Evolutionary conservation across 2,113 vertebrate genomes (phyloP).

Genomic region (Colossoma macropomum): DNA sequence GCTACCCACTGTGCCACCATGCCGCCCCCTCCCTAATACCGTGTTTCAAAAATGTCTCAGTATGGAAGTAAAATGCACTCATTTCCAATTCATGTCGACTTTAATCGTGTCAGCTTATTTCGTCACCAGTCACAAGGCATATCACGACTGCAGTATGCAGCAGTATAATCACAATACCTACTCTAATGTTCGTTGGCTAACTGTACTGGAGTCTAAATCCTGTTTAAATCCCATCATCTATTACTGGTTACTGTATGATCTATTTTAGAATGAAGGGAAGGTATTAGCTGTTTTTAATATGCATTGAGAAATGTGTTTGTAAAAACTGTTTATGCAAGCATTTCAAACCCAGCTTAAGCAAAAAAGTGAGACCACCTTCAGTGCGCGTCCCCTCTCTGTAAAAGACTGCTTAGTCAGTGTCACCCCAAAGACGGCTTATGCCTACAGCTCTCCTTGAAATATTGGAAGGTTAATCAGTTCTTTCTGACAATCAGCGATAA

Average conservation of each 20-base stretch:
- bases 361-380: neutral
- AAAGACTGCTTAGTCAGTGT: constrained; percentile 12
- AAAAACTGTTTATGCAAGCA: neutral
- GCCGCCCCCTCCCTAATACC: too few species aligned
- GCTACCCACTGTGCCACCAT: too few species aligned
- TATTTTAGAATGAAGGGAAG: neutral
- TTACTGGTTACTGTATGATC: neutral
- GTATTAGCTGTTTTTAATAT: neutral
- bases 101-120: too few species aligned
- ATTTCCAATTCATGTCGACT: too few species aligned
- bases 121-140: too few species aligned
- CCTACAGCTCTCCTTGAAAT: constrained; percentile 3
- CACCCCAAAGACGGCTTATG: neutral
- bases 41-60: too few species aligned
- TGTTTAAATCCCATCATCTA: neutral
- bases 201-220: neutral
- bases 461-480: neutral
- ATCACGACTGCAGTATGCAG: neutral
- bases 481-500: neutral
- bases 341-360: constrained; percentile 7
- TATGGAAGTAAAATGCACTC: too few species aligned
- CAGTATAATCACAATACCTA: neutral
- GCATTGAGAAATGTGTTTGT: neutral
- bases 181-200: neutral
- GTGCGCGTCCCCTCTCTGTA: neutral